These are phyloP conservation scores for Drosophila arizonae DNA, from an alignment of 1,140 invertebrate species.

Conservation along the genomic window DNA sequence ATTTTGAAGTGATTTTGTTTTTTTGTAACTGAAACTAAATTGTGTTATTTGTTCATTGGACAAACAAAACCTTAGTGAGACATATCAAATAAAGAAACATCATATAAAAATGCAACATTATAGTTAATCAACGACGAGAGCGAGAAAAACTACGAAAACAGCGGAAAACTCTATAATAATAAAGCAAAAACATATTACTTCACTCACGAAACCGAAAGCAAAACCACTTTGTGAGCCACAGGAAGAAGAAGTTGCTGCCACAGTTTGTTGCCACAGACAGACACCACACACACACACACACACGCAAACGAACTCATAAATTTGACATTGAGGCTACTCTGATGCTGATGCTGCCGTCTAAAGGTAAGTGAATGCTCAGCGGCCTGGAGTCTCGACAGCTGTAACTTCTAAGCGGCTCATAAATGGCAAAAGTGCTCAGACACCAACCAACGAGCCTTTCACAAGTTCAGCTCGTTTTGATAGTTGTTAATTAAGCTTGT, in stretches of 20 bases:
- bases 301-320: slow-evolving; percentile 27
- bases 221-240: slow-evolving; percentile 42
- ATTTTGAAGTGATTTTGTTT: slow-evolving; percentile 70
- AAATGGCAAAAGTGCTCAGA: slow-evolving; percentile 53
- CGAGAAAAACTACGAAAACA: slow-evolving; percentile 48
- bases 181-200: slow-evolving; percentile 57
- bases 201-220: slow-evolving; percentile 72
- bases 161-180: slow-evolving; percentile 68
- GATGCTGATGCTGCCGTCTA: slow-evolving; percentile 66
- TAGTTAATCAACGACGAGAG: slow-evolving; percentile 56
- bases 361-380: slow-evolving; percentile 67
- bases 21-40: slow-evolving; percentile 57
- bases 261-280: slow-evolving; percentile 40
- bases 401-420: slow-evolving; percentile 29
- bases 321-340: slow-evolving; percentile 47
- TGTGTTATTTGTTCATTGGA: slow-evolving; percentile 66
- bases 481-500: background rate
- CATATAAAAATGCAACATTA: slow-evolving; percentile 59
- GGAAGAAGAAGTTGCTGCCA: slow-evolving; percentile 67
- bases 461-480: slow-evolving; percentile 6
- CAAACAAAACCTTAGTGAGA: slow-evolving; percentile 55
- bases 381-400: slow-evolving; percentile 37
- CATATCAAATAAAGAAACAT: slow-evolving; percentile 44
- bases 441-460: slow-evolving; percentile 21
- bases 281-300: slow-evolving; percentile 4